Evolutionary conservation across 2,888 invertebrate genomes (phyloP), one percentile per base, ranked within the genome.

Genomic region (Ctenicera cuprea): DNA sequence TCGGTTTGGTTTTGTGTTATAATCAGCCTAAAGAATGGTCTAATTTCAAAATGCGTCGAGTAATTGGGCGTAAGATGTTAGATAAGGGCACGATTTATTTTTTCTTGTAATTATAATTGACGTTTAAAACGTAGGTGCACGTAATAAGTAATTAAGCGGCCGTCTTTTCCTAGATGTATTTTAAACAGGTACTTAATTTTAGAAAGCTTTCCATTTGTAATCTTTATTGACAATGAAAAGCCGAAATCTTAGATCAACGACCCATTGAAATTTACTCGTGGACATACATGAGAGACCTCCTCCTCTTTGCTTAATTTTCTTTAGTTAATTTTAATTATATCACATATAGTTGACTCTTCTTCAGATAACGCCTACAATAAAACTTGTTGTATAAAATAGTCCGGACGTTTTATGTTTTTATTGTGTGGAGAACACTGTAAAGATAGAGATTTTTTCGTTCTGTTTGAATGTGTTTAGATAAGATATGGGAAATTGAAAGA

Each of bases 71-170:
- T 9, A 26, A 64, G 71, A 71, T 71, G 16, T 22, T 11, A 71
- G 71, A 64, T 71, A 71, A 71, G 43, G 69, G 59, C 38, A 14
- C 30, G 18, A 38, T 59, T 38, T 52, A 45, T 48, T 71, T 71
- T 71, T 66, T 61, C 30, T n/a, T 52, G 54, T 66, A 66, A 71
- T 65, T 61, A 61, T 66, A 66, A 59, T 66, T 71, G 71, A 71
- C 71, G 70, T 63, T 43, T 64, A 71, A 41, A 50, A 43, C 61
- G 72, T 73, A 73, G 72, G 72, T 73, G 72, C 38, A 57, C 41
- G 57, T 73, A 62, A 66, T 66, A 68, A 62, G 52, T 68, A 68
- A 68, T 62, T 68, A 68, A 68, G 38, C 41, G 59, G 62, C 45
- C 65, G 57, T 62, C 61, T 50, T 64, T 62, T 63, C 48, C 22